phyloP scores from a whole-genome alignment of 2,888 invertebrate species.

The Ennomos erosarius region DNA sequence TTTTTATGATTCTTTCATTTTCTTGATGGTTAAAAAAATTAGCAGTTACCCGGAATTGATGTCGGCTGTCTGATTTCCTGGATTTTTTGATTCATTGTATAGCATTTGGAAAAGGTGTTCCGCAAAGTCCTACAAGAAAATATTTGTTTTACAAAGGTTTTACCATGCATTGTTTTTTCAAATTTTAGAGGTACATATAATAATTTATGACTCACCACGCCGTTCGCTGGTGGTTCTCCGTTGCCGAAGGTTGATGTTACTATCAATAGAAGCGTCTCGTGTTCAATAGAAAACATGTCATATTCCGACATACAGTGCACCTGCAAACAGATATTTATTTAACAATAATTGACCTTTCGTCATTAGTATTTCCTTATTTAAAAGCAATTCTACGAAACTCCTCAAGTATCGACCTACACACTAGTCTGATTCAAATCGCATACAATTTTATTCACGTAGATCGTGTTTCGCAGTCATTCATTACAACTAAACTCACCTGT shows the following conservation, averaged over 20 bases:
- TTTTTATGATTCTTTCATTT: background rate
- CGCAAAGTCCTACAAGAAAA: slow-evolving; percentile 64
- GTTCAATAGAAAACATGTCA: slow-evolving; percentile 96
- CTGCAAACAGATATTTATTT: slow-evolving; percentile 69
- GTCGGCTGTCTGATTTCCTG: slow-evolving; percentile 56
- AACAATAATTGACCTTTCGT: background rate
- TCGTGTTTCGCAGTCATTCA: slow-evolving; percentile 30
- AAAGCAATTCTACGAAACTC: slow-evolving; percentile 18
- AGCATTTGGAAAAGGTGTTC: slow-evolving; percentile 73
- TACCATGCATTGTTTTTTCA: background rate
- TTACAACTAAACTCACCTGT: slow-evolving; percentile 84
- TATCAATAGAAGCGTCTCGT: slow-evolving; percentile 95
- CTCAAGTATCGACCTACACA: slow-evolving; percentile 1
- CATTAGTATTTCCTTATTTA: background rate
- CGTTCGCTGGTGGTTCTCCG: slow-evolving; percentile 98
- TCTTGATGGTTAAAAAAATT: too few relatives aligned
- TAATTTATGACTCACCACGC: slow-evolving; percentile 88
- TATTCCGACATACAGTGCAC: slow-evolving; percentile 97
- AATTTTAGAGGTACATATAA: background rate
- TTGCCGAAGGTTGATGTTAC: slow-evolving; percentile 98
- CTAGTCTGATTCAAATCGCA: slow-evolving; percentile 13
- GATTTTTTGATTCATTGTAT: slow-evolving; percentile 63
- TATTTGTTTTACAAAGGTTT: background rate
- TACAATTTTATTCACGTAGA: slow-evolving; percentile 5
- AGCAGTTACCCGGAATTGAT: slow-evolving; percentile 45